A percentile compares a stretch with the other conserved stretches of the same genome.
These are phyloP conservation scores for Scotopteryx bipunctaria DNA, from an alignment of 2,888 invertebrate genomes.

Conservation along the genomic window DNA sequence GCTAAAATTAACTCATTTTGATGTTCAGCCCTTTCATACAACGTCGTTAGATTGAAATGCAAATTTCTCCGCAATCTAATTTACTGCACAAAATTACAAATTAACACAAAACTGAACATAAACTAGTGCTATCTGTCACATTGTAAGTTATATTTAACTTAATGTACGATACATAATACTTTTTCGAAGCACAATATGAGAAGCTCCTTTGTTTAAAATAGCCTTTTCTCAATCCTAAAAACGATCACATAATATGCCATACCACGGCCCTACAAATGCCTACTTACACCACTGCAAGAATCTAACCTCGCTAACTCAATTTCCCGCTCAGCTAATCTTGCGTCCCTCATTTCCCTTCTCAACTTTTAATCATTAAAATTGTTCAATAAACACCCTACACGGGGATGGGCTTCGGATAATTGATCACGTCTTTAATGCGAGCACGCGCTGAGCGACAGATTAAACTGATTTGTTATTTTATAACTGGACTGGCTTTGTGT, in stretches of 20 bases:
- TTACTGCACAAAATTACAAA: no score
- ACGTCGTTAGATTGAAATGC: not conserved
- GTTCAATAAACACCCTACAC: slow-evolving; percentile 43
- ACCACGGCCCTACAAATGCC: not conserved
- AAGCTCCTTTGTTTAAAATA: not conserved
- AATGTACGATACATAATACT: no score
- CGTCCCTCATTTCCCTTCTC: slow-evolving; percentile 28
- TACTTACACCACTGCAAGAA: slow-evolving; percentile 15
- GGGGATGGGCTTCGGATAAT: slow-evolving; percentile 58
- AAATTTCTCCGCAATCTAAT: not conserved
- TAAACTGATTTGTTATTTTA: slow-evolving; percentile 65
- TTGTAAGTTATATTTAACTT: no score
- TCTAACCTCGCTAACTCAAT: slow-evolving; percentile 28
- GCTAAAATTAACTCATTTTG: slow-evolving; percentile 23
- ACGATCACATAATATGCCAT: not conserved
- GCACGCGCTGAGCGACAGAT: slow-evolving; percentile 43
- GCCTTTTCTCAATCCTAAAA: not conserved
- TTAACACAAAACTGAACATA: no score
- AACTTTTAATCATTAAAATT: slow-evolving; percentile 51
- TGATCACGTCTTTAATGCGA: slow-evolving; percentile 63
- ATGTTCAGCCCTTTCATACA: not conserved
- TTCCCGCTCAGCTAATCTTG: slow-evolving; percentile 33
- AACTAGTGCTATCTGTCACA: no score
- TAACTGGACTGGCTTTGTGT: slow-evolving; percentile 47
- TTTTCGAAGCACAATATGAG: not conserved